Evolutionary conservation across 2,113 vertebrate species (phyloP).

Genomic region (Entomyzon cyanotis): DNA sequence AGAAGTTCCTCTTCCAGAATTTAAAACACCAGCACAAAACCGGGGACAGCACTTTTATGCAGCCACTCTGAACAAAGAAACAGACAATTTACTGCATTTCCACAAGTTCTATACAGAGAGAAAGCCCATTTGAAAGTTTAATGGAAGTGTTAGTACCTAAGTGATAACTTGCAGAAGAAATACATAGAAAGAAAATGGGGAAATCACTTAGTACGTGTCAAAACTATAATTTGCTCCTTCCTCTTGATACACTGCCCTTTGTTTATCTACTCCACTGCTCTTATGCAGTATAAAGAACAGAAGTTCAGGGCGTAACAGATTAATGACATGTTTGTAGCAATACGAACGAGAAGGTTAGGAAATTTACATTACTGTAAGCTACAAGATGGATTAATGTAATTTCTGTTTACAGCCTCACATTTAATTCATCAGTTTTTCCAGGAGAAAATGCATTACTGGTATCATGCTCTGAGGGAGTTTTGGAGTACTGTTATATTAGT

Average conservation of each 20-base stretch:
- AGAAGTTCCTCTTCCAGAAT: neutral
- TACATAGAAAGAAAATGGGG: neutral
- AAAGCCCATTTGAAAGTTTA: conserved; percentile 47
- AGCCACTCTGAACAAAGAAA: neutral
- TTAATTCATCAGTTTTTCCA: conserved; percentile 60
- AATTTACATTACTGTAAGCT: conserved; percentile 50
- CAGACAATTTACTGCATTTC: neutral
- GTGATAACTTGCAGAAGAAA: conserved; percentile 10
- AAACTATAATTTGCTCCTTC: conserved; percentile 43
- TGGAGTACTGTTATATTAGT: neutral
- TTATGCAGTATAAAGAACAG: neutral
- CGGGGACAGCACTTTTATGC: neutral
- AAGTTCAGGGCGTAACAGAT: conserved; percentile 37
- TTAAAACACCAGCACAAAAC: neutral
- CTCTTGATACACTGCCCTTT: neutral
- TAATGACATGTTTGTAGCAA: conserved; percentile 44
- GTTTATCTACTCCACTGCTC: conserved; percentile 37
- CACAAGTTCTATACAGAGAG: neutral
- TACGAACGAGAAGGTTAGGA: conserved; percentile 55
- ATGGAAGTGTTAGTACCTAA: neutral
- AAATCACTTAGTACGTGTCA: conserved; percentile 58
- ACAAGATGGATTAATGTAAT: conserved; percentile 70
- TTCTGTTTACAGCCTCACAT: conserved; percentile 46
- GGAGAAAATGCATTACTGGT: conserved; percentile 38
- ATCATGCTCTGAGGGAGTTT: neutral